phyloP scores from a whole-genome alignment of 2,797 vertebrate genomes.

The Pantherophis alleghaniensis region DNA sequence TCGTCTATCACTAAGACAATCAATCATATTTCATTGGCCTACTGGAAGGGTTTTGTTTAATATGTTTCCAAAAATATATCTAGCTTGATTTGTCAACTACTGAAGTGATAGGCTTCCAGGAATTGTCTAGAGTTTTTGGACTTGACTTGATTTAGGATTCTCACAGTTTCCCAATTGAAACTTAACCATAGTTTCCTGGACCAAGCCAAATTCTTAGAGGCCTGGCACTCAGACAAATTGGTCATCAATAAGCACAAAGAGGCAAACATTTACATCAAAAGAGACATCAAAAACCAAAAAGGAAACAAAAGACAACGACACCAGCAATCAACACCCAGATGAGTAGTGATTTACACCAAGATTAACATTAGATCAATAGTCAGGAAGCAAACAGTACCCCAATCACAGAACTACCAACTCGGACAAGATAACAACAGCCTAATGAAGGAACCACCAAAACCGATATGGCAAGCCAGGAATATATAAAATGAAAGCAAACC shows the following conservation, averaged over 20 bases:
- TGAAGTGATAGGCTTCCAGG: no score
- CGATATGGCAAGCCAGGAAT: not conserved
- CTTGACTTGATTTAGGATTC: no score
- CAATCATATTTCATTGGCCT: no score
- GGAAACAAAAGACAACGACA: not conserved
- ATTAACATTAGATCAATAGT: not conserved
- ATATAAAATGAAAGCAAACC: not conserved
- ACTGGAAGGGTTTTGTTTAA: no score
- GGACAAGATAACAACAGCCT: not conserved
- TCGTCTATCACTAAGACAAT: no score
- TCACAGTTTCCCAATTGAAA: no score
- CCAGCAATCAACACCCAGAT: not conserved
- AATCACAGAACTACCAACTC: not conserved
- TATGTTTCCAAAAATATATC: no score
- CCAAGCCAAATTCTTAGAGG: not conserved
- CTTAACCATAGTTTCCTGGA: not conserved
- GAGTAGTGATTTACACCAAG: not conserved
- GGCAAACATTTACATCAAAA: not conserved
- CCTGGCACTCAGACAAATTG: not conserved
- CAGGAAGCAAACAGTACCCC: not conserved
- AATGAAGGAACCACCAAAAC: not conserved
- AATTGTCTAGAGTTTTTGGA: no score
- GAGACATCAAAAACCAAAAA: not conserved
- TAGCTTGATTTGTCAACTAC: no score
- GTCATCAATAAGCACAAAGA: not conserved